Base-by-base conservation (phyloP, 1,140 invertebrate genomes). In the Brachionus plicatilis region DNA sequence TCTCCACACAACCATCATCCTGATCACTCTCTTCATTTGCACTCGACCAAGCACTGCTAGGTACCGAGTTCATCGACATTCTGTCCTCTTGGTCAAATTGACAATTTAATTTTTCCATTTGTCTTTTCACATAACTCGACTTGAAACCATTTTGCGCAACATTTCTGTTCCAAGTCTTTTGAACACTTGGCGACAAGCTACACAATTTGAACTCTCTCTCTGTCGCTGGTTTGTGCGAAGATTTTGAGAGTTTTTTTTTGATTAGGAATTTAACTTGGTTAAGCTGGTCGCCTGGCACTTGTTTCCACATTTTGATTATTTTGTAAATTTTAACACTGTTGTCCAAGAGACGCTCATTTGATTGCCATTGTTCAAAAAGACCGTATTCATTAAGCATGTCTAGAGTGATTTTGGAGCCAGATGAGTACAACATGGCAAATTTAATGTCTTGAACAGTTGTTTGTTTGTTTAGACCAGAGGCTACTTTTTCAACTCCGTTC, bases 261-360 rank as follows among this genome's bases (percentile, higher is more conserved):
- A 82, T 82, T 33, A 82, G 0, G 14, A 82, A 82, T 82, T 82
- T 82, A 47, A 82, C 79, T 65, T 65, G 53, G 11, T 56, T n/a
- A 17, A 82, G 14, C 12, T 82, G 79, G 65, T 82, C 79, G 2
- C 79, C 79, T 14, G 79, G 79, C 4, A 82, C n/a, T 27, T 82
- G 37, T 33, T 41, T 60, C 79, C 79, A 82, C 53, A 65, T 47
- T 82, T 82, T 82, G 7, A 82, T 60, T 24, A 82, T 43, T 68
- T 82, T 82, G 8, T 82, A 65, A 14, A 82, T 65, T 82, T 82
- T 82, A 1, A 82, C n/a, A 60, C 45, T 82, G 12, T n/a, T 11
- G 27, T 82, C 79, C 53, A 82, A 68, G n/a, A 82, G 79, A 41
- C 79, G 79, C 20, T 82, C 79, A 29, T 82, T 82, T 12, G 33